These are phyloP conservation scores for Theodoxus fluviatilis DNA, from an alignment of 2,888 invertebrate genomes.

Conservation along the genomic window DNA sequence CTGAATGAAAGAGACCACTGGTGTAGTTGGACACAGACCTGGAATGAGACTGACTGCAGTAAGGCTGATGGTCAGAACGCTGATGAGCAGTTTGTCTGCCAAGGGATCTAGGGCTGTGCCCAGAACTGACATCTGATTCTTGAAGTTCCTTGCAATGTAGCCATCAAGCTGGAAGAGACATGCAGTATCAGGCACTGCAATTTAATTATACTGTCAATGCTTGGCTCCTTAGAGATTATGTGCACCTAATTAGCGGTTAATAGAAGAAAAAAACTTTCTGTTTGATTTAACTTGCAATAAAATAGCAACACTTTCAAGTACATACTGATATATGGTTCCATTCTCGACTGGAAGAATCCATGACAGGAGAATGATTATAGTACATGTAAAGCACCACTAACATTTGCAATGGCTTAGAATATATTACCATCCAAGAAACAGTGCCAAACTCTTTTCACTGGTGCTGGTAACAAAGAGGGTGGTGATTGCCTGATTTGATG, in stretches of 20 bases:
- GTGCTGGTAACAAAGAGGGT: background rate
- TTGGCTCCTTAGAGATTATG: no score
- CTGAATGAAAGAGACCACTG: background rate
- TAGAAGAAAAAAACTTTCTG: no score
- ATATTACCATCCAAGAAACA: background rate
- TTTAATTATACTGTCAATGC: no score
- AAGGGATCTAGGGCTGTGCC: constrained; percentile 96
- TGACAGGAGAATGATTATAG: background rate
- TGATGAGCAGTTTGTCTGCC: constrained; percentile 94
- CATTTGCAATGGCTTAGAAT: background rate
- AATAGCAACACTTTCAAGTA: no score
- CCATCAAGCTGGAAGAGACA: constrained; percentile 81
- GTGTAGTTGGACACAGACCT: constrained; percentile 55
- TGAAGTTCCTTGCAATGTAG: constrained; percentile 92
- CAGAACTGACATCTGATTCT: constrained; percentile 87
- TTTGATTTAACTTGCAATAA: no score
- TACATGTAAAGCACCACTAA: background rate
- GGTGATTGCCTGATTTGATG: background rate
- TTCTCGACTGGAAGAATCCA: background rate
- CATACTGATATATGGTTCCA: no score
- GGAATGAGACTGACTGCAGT: constrained; percentile 88
- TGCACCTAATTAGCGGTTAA: no score
- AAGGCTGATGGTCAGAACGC: constrained; percentile 84
- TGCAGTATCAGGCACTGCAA: constrained; percentile 24
- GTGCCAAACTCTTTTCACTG: no score